These are phyloP conservation scores for Tetraneura akinire DNA, from an alignment of 1,140 invertebrate genomes.

Conservation along the genomic window DNA sequence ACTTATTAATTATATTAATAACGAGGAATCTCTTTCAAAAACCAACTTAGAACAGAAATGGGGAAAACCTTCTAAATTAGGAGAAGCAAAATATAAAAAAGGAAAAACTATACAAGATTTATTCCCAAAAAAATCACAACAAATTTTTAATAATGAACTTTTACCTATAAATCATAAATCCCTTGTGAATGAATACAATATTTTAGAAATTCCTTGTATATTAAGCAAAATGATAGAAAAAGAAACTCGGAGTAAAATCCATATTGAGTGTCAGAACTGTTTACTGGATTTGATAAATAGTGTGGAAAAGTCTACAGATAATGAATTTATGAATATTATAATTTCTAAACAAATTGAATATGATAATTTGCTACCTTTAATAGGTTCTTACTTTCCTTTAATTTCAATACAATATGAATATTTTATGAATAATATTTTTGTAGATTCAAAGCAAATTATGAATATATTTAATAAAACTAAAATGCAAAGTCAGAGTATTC, in stretches of 20 bases:
- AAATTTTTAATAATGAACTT: not conserved
- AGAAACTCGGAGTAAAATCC: not conserved
- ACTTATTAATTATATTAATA: slow-evolving; percentile 1
- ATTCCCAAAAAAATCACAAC: not conserved
- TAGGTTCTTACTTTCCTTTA: not conserved
- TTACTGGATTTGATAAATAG: not conserved
- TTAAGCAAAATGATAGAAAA: not conserved
- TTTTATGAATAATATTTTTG: not conserved
- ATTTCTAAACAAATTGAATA: not conserved
- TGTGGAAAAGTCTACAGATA: not conserved
- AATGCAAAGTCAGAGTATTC: not conserved
- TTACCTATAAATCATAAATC: not conserved
- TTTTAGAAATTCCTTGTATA: not conserved
- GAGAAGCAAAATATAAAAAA: not conserved
- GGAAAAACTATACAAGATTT: not conserved
- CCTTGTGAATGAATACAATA: too few relatives aligned
- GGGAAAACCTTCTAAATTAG: not conserved
- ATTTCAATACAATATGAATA: not conserved
- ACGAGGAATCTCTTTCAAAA: not conserved
- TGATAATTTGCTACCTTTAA: not conserved
- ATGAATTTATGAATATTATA: not conserved
- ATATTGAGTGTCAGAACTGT: not conserved
- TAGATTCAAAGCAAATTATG: not conserved
- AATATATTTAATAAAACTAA: not conserved
- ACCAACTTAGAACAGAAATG: not conserved